Evolutionary conservation across 2,113 vertebrate species (phyloP).

Genomic region (Podocnemis expansa): DNA sequence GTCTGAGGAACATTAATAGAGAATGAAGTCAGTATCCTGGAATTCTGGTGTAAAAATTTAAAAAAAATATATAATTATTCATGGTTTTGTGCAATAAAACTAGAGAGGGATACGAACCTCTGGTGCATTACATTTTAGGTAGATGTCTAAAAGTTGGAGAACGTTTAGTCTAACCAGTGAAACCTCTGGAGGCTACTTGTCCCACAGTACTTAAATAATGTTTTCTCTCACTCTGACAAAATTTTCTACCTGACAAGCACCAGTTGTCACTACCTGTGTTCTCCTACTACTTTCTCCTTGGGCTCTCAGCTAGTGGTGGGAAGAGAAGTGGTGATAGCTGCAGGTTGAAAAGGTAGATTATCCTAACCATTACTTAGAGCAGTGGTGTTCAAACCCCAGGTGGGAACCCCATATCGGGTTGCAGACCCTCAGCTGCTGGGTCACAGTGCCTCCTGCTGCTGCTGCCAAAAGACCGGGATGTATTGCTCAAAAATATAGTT

Average conservation of each 20-base stretch:
- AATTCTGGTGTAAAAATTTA: background rate
- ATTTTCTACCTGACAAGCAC: background rate
- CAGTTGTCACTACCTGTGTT: background rate
- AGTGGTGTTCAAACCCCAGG: no score
- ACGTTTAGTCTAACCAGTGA: background rate
- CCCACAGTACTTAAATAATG: background rate
- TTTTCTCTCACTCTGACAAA: background rate
- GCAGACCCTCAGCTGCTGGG: no score
- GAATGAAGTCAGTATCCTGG: background rate
- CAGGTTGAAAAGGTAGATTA: background rate
- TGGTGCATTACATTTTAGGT: fast-evolving
- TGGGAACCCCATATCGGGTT: no score
- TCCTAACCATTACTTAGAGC: background rate
- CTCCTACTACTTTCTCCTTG: background rate
- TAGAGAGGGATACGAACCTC: background rate
- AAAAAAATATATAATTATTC: no score
- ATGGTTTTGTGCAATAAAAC: background rate
- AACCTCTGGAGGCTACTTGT: background rate
- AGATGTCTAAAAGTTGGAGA: background rate
- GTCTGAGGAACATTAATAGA: background rate
- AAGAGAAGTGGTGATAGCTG: background rate
- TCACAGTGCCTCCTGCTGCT: no score
- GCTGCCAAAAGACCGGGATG: no score
- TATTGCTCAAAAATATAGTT: no score
- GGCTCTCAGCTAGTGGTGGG: background rate